Percentiles rank a stretch among this genome's conserved stretches.
phyloP scores from a whole-genome alignment of 1,140 invertebrate genomes.

The Drosophila pallidifrons region DNA sequence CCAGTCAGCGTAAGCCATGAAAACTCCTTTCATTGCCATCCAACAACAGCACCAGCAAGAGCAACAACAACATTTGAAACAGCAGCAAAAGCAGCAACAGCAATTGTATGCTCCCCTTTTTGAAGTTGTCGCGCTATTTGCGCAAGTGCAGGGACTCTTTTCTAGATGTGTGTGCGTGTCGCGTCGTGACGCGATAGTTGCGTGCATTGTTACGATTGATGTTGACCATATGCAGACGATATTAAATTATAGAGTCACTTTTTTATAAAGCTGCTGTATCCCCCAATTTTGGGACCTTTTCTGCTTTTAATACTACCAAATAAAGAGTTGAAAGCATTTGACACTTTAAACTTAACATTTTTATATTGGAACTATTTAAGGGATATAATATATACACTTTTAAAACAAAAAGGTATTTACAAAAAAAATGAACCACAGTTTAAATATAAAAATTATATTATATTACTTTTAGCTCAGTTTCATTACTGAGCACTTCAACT shows the following conservation, averaged over 20 bases:
- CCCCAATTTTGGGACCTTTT: no score
- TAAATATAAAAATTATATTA: not conserved
- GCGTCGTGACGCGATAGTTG: slow-evolving; percentile 35
- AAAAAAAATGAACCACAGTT: not conserved
- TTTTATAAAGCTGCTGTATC: no score
- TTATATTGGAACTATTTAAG: no score
- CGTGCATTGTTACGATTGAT: not conserved
- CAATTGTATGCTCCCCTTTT: slow-evolving; percentile 62
- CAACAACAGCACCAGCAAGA: slow-evolving; percentile 27
- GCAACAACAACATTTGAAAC: slow-evolving; percentile 4
- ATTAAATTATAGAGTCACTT: no score
- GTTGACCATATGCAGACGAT: no score
- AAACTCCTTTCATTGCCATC: slow-evolving; percentile 75
- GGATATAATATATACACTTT: no score
- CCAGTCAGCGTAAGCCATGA: slow-evolving; percentile 61
- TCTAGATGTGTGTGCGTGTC: slow-evolving; percentile 31
- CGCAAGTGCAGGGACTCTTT: slow-evolving; percentile 74
- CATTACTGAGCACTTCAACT: not conserved
- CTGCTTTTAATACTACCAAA: no score
- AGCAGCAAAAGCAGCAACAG: slow-evolving; percentile 39
- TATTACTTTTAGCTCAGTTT: not conserved
- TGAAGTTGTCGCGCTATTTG: slow-evolving; percentile 75
- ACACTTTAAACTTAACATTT: no score
- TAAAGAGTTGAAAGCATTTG: no score
- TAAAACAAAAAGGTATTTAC: no score